Evolutionary conservation across 2,113 vertebrate species (phyloP).

Genomic region (Myotis davidii): DNA sequence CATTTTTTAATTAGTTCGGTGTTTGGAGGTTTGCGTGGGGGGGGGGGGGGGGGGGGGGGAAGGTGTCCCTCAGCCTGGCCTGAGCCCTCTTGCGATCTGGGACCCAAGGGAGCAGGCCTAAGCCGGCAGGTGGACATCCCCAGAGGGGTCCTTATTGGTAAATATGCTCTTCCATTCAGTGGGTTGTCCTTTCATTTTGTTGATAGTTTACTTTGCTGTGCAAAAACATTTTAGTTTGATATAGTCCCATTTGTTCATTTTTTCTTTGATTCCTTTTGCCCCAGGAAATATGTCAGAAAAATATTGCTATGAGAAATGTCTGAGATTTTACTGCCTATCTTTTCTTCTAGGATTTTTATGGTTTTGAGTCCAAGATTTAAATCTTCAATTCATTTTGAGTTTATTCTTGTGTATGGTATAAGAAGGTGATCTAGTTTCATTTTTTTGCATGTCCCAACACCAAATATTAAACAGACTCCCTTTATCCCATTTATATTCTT

Average conservation of each 20-base stretch:
- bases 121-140: no score
- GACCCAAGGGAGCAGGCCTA: no score
- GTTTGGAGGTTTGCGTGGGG: background rate
- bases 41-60: fast-evolving
- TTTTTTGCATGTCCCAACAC: background rate
- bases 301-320: background rate
- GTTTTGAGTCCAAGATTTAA: background rate
- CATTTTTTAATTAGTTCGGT: background rate
- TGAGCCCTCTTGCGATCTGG: no score
- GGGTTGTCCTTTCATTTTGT: background rate
- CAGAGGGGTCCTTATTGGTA: no score
- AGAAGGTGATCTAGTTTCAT: background rate
- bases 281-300: background rate
- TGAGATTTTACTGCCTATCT: background rate
- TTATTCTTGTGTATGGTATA: background rate
- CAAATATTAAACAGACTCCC: no score
- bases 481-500: background rate
- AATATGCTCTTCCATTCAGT: background rate
- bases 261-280: background rate
- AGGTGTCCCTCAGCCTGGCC: no score
- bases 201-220: background rate
- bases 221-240: background rate
- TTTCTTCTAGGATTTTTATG: background rate
- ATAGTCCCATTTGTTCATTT: background rate
- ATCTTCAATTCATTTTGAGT: background rate